These are phyloP conservation scores for Colletes latitarsis DNA, from an alignment of 1,140 invertebrate genomes.

Conservation along the genomic window DNA sequence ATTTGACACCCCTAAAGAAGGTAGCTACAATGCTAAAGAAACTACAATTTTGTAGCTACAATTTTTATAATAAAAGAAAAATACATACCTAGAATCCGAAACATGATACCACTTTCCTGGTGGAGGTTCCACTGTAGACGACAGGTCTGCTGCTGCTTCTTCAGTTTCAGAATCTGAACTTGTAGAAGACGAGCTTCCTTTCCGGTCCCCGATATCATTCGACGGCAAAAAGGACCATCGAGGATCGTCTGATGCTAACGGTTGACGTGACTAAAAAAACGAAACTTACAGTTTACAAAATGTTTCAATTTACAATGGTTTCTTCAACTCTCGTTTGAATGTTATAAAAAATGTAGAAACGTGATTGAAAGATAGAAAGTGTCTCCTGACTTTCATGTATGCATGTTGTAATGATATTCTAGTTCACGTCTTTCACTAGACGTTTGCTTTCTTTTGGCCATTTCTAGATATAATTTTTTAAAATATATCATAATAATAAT, in stretches of 20 bases:
- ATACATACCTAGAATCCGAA: conserved; percentile 88
- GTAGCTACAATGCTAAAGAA: too few species aligned
- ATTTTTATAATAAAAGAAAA: background rate
- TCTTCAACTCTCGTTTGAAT: too few species aligned
- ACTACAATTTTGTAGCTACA: too few species aligned
- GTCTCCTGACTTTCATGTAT: too few species aligned
- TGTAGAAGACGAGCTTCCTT: conserved; percentile 66
- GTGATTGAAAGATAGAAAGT: background rate
- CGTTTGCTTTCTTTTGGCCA: too few species aligned
- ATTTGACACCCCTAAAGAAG: too few species aligned
- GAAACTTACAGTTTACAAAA: background rate
- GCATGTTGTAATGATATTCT: too few species aligned
- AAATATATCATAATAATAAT: too few species aligned
- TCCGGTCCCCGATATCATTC: conserved; percentile 80
- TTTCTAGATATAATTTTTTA: too few species aligned
- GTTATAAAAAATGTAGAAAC: too few species aligned
- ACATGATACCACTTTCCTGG: conserved; percentile 95
- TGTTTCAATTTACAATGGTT: background rate
- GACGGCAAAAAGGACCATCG: conserved; percentile 86
- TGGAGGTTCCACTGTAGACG: conserved; percentile 81
- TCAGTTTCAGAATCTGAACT: conserved; percentile 80
- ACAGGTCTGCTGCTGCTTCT: conserved; percentile 73
- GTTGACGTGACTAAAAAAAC: conserved; percentile 75
- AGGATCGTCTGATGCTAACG: conserved; percentile 82
- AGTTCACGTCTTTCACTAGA: too few species aligned